Conservation (phyloP, 2,888 invertebrate genomes). For the Drosophila atripex region DNA sequence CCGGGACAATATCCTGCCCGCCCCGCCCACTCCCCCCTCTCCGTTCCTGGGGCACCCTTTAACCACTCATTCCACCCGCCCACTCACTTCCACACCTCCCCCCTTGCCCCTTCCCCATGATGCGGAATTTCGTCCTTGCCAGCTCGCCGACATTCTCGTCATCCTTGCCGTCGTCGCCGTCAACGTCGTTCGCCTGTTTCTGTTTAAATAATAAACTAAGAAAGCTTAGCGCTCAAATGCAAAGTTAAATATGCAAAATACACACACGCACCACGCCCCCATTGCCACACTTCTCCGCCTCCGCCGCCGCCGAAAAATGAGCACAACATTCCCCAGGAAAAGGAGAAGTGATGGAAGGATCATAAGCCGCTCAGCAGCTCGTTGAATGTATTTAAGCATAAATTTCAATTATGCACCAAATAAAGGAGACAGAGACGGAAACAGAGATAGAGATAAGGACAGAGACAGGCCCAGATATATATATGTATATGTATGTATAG, state of each 20-base stretch:
- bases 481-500: too few species aligned
- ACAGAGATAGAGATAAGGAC: constrained; percentile 17
- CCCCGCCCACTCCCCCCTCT: not conserved
- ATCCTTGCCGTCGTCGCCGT: constrained; percentile 42
- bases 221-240: constrained; percentile 68
- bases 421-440: constrained; percentile 38
- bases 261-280: constrained; percentile 36
- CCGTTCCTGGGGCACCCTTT: not conserved
- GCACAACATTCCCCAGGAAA: constrained; percentile 23
- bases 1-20: constrained; percentile 43
- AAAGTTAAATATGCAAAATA: constrained; percentile 67
- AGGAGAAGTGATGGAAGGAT: constrained; percentile 41
- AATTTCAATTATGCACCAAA: constrained; percentile 72
- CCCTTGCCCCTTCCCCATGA: too few species aligned
- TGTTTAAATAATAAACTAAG: constrained; percentile 70
- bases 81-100: not conserved
- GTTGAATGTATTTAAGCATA: constrained; percentile 66
- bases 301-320: not conserved
- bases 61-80: not conserved
- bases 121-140: constrained; percentile 21
- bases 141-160: constrained; percentile 18
- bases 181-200: constrained; percentile 57
- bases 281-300: too few species aligned
- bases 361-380: constrained; percentile 67
- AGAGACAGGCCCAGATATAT: not conserved